phyloP scores from a whole-genome alignment of 2,113 vertebrate genomes.

The Promerops cafer region DNA sequence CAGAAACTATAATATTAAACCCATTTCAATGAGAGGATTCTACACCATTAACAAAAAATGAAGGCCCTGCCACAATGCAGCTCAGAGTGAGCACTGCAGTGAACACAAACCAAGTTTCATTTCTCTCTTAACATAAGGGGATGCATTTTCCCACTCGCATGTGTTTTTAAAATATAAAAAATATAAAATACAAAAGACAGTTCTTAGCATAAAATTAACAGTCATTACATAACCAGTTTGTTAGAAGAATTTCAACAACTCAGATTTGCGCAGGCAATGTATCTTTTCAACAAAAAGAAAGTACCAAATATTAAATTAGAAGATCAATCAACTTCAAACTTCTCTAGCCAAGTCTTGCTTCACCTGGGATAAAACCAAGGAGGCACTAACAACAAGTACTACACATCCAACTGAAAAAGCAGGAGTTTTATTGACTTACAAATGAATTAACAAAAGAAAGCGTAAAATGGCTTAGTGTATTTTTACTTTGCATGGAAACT shows the following conservation, averaged over 20 bases:
- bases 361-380: neutral
- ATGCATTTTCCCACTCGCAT: accelerated
- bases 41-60: neutral
- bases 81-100: neutral
- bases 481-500: neutral
- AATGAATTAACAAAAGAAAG: neutral
- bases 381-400: neutral
- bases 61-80: accelerated
- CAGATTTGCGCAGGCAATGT: neutral
- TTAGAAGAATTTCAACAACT: neutral
- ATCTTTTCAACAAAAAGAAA: neutral
- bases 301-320: neutral
- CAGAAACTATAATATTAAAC: neutral
- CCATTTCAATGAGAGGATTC: neutral
- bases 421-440: neutral
- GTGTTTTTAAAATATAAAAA: neutral
- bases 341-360: neutral
- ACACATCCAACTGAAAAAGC: neutral
- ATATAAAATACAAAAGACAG: neutral
- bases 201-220: neutral
- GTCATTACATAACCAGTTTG: neutral
- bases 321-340: neutral
- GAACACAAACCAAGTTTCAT: neutral
- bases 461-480: neutral
- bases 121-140: accelerated